Base-by-base conservation (phyloP, 1,140 invertebrate species). In the Drosophila pseudoobscura region DNA sequence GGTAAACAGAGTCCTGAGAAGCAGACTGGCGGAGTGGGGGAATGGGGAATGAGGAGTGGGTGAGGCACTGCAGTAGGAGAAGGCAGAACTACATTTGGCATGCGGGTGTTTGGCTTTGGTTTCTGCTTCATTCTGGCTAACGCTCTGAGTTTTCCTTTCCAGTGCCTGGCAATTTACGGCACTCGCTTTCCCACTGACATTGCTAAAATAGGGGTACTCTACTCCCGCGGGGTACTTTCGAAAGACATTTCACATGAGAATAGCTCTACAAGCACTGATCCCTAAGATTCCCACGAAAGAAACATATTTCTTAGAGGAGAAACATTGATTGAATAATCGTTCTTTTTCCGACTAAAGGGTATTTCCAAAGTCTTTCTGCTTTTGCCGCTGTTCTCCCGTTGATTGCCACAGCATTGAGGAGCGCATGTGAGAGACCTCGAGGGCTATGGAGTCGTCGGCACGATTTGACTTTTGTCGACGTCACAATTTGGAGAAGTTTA, bases 391-490 rank as follows among this genome's bases (percentile, higher is more conserved):
- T 8, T 39, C 35, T 13, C 11, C 9, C 20, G 24, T 24, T 22
- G 9, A 47, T 47, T 47, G 35, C 22, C 13, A 13, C 22, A 13
- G 71, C 52, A 73, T 68, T 39, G 35, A 4, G 20, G 65, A 64
- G 29, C 8, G 24, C 24, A 26, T 26, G 24, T 26, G 31, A 31
- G 51, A 52, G 49, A 15, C 24, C 45, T 46, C 46, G 20, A 43
- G 52, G 51, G 56, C 47, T 45, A 44, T 50, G 46, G 15, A 7
- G 35, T 39, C 46, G 65, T 69, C 65, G 51, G 75, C 80, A 84
- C 72, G 77, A 85, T 85, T 84, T 85, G 80, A 85, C 80, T 84
- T 84, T 84, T 80, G 76, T 80, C 62, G 72, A 84, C 80, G 80
- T 83, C 80, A 83, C 80, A 83, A 83, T 85, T 85, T 64, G 72